Conservation (phyloP, 2,113 vertebrate species). For the Tonatia bakeri region DNA sequence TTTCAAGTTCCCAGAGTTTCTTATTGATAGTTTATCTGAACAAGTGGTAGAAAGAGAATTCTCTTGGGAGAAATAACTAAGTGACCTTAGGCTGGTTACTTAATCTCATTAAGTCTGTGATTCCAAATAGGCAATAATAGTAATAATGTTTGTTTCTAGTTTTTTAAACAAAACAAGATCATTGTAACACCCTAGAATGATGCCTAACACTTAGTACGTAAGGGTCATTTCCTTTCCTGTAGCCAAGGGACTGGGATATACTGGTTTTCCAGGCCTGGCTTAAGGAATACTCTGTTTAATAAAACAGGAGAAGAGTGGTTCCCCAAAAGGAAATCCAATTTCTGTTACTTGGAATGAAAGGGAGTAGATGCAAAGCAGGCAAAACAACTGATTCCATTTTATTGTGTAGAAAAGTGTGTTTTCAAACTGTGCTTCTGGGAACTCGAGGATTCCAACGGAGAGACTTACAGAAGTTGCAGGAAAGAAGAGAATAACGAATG, state of each 20-base stretch:
- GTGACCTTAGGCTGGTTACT: neutral
- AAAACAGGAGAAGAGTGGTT: neutral
- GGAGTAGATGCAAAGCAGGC: neutral
- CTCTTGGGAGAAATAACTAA: neutral
- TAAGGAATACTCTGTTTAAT: neutral
- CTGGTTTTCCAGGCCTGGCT: neutral
- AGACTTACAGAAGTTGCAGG: neutral
- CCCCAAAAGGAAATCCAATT: neutral
- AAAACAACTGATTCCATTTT: neutral
- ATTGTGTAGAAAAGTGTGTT: neutral
- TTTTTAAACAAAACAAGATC: neutral
- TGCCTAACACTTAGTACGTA: neutral
- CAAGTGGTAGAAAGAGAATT: conserved; percentile 18
- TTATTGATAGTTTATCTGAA: conserved; percentile 45
- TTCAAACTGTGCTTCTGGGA: neutral
- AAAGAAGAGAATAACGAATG: neutral
- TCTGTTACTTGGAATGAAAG: neutral
- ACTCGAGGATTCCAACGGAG: neutral
- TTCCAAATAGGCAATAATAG: neutral
- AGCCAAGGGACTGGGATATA: neutral
- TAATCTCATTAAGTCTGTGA: neutral
- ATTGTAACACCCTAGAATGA: neutral
- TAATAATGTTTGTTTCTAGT: neutral
- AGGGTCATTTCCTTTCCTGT: neutral
- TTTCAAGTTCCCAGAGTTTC: neutral